phyloP scores from a whole-genome alignment of 2,113 vertebrate genomes.

The Platysteira castanea region DNA sequence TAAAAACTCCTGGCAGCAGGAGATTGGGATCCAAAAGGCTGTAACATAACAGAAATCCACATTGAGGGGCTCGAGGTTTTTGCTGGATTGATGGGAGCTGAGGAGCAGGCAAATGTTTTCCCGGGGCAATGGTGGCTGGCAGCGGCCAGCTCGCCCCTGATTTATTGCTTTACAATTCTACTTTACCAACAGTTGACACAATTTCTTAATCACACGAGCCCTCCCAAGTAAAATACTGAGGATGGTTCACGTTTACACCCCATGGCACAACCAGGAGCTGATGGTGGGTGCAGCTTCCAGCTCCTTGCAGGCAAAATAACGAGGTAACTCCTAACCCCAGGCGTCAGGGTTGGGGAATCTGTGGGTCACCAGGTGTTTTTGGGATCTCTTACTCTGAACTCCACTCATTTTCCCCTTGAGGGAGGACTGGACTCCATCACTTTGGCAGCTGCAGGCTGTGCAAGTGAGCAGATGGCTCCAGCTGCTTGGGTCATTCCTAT shows the following conservation, averaged over 20 bases:
- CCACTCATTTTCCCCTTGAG: neutral
- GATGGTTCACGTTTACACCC: neutral
- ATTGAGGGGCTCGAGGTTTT: neutral
- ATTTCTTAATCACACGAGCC: neutral
- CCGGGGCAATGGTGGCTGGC: neutral
- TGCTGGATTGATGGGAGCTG: neutral
- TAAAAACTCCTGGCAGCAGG: neutral
- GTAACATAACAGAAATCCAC: neutral
- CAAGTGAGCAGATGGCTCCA: neutral
- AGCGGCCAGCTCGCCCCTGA: neutral
- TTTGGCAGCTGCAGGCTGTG: accelerated
- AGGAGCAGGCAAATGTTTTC: neutral
- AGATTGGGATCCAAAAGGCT: neutral
- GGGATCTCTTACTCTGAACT: neutral
- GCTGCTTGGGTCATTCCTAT: neutral
- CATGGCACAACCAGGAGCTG: accelerated
- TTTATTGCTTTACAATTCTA: neutral
- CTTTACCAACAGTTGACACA: neutral
- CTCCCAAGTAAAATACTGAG: neutral
- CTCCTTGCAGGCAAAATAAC: neutral
- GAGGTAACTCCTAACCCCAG: neutral
- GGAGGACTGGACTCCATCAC: neutral
- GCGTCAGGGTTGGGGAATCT: neutral
- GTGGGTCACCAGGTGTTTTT: neutral
- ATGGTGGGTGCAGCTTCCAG: neutral